Conservation (phyloP, 1,140 invertebrate genomes). For the Hyles vespertilio region DNA sequence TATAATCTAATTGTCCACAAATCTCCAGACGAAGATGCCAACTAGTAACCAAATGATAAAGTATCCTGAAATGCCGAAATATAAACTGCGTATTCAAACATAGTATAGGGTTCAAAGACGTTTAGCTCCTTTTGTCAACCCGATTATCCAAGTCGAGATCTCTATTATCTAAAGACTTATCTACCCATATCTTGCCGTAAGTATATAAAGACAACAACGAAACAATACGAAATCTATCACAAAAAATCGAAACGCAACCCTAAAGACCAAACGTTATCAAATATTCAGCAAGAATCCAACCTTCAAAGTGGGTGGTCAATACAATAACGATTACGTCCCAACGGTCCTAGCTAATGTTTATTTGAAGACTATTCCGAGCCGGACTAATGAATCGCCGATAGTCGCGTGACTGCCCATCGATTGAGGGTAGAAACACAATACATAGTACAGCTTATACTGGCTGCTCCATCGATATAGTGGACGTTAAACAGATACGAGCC, state of each 20-base stretch:
- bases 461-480: not conserved
- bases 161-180: no score
- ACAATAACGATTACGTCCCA: constrained; percentile 40
- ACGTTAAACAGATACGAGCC: not conserved
- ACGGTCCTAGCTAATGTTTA: constrained; percentile 49
- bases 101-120: no score
- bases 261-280: not conserved
- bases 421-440: not conserved
- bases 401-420: constrained; percentile 44
- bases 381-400: constrained; percentile 42
- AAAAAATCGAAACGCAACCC: not conserved
- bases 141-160: no score
- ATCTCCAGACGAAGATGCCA: not conserved
- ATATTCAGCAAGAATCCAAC: constrained; percentile 13
- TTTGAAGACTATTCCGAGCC: constrained; percentile 41
- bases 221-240: no score
- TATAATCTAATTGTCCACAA: not conserved
- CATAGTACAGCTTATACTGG: no score
- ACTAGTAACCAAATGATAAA: not conserved
- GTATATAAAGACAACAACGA: no score
- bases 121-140: no score
- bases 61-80: no score
- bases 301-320: constrained; percentile 25
- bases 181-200: no score
- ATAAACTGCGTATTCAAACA: no score